Evolutionary conservation across 2,113 vertebrate genomes (phyloP), one percentile per base, ranked within the genome.

Genomic region (Suncus etruscus): DNA sequence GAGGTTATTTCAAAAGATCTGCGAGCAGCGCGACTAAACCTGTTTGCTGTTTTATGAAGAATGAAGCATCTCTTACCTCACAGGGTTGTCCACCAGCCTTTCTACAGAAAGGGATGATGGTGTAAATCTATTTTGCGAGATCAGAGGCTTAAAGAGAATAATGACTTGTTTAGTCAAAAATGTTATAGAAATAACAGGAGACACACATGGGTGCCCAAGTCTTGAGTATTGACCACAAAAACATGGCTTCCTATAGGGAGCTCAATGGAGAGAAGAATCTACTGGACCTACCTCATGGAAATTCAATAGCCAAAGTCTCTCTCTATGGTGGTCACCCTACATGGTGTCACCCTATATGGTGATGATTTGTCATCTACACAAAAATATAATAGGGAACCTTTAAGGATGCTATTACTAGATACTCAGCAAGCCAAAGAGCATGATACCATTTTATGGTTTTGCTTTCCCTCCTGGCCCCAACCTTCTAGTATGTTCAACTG

Each of bases 401-500:
- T 70, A 0, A 12, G 16, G 4, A 69, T 0, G 20, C 0, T 82
- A 14, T 22, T 82, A 12, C 12, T 31, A 85, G 54, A 15, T 51
- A 39, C 27, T 61, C 24, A 51, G 63, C 76, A 58, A 91, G 11
- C 24, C 31, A 87, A 25, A 4, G 69, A 48, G 1, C 45, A 45
- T 45, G 1, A 45, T 80, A 24, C n/a, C 15, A 24, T 27, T 50
- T 86, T 58, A 82, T 80, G 82, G 10, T 32, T 90, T 77, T 92
- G 45, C 6, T 61, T 79, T 73, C 16, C 16, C 54, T 58, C 12
- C 54, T 20, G 18, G 0, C 3, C 18, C 58, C 58, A 20, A 16
- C 58, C 85, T 85, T 66, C 18, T 11, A 91, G 22, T 45, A 22
- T 86, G 88, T 94, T 70, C 51, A 77, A 74, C 18, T 74, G 58